A percentile compares a stretch with the other conserved stretches of the same genome.
phyloP scores from a whole-genome alignment of 2,888 invertebrate species.

The Trichogramma dendrolimi region DNA sequence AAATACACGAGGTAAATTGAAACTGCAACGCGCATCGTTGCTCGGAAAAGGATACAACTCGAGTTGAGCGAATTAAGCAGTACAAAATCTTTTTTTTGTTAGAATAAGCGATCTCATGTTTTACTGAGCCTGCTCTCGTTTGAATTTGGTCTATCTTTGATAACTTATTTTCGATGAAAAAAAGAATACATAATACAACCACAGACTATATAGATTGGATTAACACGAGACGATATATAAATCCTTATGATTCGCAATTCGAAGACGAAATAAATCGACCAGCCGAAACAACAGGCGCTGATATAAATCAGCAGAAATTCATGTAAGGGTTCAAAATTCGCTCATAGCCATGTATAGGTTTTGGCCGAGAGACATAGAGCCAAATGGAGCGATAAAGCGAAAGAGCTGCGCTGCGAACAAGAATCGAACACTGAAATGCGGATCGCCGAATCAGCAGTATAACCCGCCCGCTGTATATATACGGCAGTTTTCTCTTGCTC shows the following conservation, averaged over 20 bases:
- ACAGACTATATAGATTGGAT: no score
- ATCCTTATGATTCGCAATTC: background rate
- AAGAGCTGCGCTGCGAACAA: background rate
- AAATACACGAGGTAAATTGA: no score
- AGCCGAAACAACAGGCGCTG: background rate
- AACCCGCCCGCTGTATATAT: background rate
- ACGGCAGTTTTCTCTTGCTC: constrained; percentile 26
- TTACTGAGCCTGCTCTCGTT: no score
- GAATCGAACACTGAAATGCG: background rate
- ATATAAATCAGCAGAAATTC: constrained; percentile 14
- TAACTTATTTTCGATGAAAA: no score
- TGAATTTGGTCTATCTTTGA: no score
- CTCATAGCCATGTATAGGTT: constrained; percentile 3
- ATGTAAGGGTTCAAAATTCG: background rate
- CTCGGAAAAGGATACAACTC: no score
- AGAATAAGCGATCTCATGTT: no score
- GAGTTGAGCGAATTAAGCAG: no score
- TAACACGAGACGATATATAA: no score
- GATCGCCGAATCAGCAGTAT: constrained; percentile 25
- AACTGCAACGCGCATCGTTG: no score
- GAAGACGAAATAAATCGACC: constrained; percentile 20
- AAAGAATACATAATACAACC: no score
- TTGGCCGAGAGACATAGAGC: constrained; percentile 22
- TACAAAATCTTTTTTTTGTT: no score
- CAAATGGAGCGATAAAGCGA: constrained; percentile 35